phyloP scores from a whole-genome alignment of 2,113 vertebrate genomes.

The Calyptomena viridis region DNA sequence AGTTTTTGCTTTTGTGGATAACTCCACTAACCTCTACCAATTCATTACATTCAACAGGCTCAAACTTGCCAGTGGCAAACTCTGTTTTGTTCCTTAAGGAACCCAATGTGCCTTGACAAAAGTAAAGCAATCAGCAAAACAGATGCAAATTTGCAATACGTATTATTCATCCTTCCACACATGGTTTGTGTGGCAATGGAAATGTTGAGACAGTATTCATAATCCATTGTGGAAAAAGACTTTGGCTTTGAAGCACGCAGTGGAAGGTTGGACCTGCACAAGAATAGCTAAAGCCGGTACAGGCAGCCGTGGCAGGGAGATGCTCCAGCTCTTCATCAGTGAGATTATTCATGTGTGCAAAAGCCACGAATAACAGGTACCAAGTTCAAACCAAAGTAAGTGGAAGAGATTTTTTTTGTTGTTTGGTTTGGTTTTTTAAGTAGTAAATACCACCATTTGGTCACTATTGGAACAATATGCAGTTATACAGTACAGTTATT shows the following conservation, averaged over 20 bases:
- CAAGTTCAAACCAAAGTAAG: neutral
- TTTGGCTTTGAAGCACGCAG: neutral
- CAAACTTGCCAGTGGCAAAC: neutral
- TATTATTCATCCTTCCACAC: neutral
- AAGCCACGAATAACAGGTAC: neutral
- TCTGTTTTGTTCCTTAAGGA: neutral
- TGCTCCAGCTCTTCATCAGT: neutral
- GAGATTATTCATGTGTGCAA: neutral
- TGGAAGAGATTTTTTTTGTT: neutral
- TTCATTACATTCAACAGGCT: neutral
- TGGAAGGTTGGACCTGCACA: neutral
- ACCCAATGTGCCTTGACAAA: conserved; percentile 22
- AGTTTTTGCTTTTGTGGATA: neutral
- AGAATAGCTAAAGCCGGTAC: neutral
- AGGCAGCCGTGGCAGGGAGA: neutral
- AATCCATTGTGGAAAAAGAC: neutral
- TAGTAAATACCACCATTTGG: neutral
- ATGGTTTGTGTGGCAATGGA: neutral
- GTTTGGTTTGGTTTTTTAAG: neutral
- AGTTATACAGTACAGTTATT: neutral
- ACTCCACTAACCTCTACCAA: neutral
- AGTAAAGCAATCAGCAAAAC: conserved; percentile 41
- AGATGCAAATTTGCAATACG: neutral
- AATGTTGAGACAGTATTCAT: neutral
- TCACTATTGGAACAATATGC: neutral